Conservation (phyloP, 2,797 vertebrate genomes). For the Poeciliopsis turneri region DNA sequence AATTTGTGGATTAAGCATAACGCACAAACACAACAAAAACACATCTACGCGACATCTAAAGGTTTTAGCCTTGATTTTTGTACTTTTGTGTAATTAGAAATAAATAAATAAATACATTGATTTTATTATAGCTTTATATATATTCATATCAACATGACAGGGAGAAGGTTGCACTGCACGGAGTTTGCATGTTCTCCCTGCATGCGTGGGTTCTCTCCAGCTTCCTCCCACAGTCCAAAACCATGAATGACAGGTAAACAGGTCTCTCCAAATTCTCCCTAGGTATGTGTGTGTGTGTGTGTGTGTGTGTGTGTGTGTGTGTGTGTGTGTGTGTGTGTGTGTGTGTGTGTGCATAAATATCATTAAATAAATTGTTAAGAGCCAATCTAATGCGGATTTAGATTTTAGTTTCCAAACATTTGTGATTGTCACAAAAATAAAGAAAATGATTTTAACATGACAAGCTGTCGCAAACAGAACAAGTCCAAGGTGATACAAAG, state of each 20-base stretch:
- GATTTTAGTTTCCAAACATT: background rate
- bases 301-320: no score
- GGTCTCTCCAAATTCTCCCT: no score
- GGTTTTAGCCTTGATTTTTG: background rate
- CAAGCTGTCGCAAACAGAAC: background rate
- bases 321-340: no score
- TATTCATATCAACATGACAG: background rate
- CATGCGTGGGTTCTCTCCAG: no score
- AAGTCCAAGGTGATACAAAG: background rate
- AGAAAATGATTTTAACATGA: background rate
- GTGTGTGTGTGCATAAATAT: background rate
- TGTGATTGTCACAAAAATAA: background rate
- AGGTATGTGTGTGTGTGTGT: no score
- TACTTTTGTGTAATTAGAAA: background rate
- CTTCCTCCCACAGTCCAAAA: no score
- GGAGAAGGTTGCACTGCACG: no score
- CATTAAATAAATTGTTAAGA: background rate
- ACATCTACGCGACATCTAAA: background rate
- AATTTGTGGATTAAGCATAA: background rate
- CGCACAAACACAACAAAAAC: background rate
- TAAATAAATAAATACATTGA: background rate
- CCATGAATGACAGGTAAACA: no score
- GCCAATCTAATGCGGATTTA: background rate
- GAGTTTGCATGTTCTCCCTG: no score
- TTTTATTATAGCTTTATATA: background rate